Percentiles rank a stretch among this genome's conserved stretches.
Evolutionary conservation across 1,140 invertebrate genomes (phyloP).

Genomic region (Pseudoatta argentina): DNA sequence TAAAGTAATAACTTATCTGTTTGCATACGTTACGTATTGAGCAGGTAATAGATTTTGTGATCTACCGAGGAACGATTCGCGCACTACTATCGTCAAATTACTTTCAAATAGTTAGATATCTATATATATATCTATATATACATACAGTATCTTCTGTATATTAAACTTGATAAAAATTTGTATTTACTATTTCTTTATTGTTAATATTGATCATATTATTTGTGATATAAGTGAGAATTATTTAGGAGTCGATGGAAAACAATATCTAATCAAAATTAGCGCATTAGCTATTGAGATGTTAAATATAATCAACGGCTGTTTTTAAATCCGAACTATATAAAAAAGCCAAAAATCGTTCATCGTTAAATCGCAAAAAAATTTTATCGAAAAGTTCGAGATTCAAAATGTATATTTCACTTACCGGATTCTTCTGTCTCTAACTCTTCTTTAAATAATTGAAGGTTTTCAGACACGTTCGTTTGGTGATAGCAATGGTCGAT

Average conservation of each 20-base stretch:
- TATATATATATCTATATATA: too few species aligned
- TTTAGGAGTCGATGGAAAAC: too few species aligned
- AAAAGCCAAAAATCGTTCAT: neutral
- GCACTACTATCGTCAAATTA: neutral
- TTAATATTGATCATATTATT: neutral
- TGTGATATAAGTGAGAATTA: too few species aligned
- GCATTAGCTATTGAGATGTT: neutral
- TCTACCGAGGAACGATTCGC: neutral
- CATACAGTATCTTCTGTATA: neutral
- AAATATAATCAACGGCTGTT: neutral
- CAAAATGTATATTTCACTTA: conserved; percentile 85
- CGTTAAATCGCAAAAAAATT: conserved; percentile 2
- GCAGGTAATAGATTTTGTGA: neutral
- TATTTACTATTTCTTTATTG: neutral
- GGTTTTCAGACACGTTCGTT: too few species aligned
- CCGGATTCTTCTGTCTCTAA: conserved; percentile 85
- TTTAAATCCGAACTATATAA: neutral
- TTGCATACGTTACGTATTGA: neutral
- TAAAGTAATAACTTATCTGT: neutral
- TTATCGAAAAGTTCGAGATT: neutral
- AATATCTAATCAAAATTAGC: neutral
- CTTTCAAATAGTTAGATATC: neutral
- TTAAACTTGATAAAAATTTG: neutral
- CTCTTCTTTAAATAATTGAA: too few species aligned
- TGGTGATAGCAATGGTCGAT: neutral